Percentiles rank a stretch among this genome's conserved stretches.
These are phyloP conservation scores for Brevimyrus niger DNA, from an alignment of 2,113 vertebrate genomes.

Conservation along the genomic window DNA sequence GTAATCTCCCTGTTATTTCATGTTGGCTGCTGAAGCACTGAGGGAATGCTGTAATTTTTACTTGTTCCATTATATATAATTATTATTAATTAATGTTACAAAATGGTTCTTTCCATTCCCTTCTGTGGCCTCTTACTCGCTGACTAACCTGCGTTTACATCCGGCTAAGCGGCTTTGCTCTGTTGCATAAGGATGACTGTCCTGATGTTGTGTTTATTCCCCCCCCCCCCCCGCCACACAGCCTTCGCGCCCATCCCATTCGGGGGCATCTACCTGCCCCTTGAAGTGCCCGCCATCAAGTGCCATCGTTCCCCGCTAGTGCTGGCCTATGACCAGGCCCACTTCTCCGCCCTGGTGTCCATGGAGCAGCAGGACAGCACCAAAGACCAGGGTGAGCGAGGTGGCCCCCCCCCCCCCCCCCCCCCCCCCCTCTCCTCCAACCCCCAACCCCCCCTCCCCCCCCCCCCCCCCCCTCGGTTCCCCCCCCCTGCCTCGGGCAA, in stretches of 20 bases:
- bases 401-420: neutral
- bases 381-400: slow-evolving; percentile 79
- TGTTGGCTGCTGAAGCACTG: neutral
- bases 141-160: neutral
- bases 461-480: too few species aligned
- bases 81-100: neutral
- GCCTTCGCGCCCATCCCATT: slow-evolving; percentile 96
- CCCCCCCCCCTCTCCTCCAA: too few species aligned
- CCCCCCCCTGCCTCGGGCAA: too few species aligned
- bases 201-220: neutral
- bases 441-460: too few species aligned
- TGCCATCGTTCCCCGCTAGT: slow-evolving; percentile 89
- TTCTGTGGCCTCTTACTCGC: neutral
- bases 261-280: slow-evolving; percentile 88
- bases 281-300: slow-evolving; percentile 83
- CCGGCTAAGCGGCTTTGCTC: neutral
- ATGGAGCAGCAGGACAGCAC: slow-evolving; percentile 88
- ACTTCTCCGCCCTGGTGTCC: slow-evolving; percentile 94
- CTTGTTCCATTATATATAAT: neutral
- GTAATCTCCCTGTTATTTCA: neutral
- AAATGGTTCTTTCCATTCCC: neutral
- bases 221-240: slow-evolving; percentile 33
- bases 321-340: slow-evolving; percentile 91
- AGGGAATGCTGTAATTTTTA: neutral
- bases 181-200: neutral